phyloP scores from a whole-genome alignment of 2,113 vertebrate genomes.

The Crotalus helleri region DNA sequence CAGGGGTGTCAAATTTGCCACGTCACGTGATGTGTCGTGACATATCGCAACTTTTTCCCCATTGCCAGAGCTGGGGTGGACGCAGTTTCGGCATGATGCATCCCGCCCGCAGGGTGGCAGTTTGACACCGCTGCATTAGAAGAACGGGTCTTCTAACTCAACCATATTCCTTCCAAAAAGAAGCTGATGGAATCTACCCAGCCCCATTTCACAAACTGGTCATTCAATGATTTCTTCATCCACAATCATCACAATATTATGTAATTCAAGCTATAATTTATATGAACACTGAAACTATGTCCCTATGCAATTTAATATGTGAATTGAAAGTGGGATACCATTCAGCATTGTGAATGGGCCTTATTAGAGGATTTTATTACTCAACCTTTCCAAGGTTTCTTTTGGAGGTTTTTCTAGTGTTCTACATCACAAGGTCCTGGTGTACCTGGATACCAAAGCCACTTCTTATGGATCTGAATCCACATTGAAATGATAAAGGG shows the following conservation, averaged over 20 bases:
- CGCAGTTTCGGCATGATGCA: too few relatives aligned
- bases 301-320: not conserved
- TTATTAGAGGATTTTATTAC: not conserved
- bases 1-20: too few relatives aligned
- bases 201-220: not conserved
- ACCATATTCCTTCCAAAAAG: not conserved
- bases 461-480: not conserved
- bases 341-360: not conserved
- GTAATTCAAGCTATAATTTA: not conserved
- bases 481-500: not conserved
- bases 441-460: not conserved
- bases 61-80: too few relatives aligned
- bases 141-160: not conserved
- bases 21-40: too few relatives aligned
- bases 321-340: not conserved
- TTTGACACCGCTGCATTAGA: not conserved
- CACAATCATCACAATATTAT: too few relatives aligned
- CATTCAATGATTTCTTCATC: fast-evolving
- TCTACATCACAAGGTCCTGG: not conserved
- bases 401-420: not conserved
- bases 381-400: not conserved
- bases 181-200: too few relatives aligned
- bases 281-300: not conserved
- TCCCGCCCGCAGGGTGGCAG: too few relatives aligned
- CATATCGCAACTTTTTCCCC: too few relatives aligned